Evolutionary conservation across 2,797 vertebrate genomes (phyloP).

Genomic region (Danio aesculapii): DNA sequence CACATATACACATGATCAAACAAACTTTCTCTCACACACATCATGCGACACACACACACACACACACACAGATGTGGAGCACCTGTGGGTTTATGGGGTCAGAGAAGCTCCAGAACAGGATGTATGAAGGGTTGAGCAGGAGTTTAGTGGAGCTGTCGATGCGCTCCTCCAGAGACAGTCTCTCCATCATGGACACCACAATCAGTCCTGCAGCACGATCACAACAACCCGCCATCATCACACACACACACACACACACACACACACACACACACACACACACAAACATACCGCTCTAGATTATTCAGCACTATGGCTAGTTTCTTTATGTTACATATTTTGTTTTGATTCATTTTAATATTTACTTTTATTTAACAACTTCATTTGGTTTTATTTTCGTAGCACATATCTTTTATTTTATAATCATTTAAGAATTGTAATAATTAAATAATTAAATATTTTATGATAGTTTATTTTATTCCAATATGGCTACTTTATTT

Average conservation of each 20-base stretch:
- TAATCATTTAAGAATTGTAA: too few species aligned
- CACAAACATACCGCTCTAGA: neutral
- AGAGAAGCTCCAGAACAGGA: constrained; percentile 88
- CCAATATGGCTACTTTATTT: too few species aligned
- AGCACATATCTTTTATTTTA: too few species aligned
- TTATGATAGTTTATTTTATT: too few species aligned
- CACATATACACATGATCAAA: neutral
- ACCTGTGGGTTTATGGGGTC: constrained; percentile 88
- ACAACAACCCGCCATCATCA: neutral
- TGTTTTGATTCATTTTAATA: neutral
- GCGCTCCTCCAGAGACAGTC: constrained; percentile 72
- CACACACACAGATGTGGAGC: constrained; percentile 43
- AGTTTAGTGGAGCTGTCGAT: constrained; percentile 70
- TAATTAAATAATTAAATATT: too few species aligned
- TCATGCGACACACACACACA: too few species aligned
- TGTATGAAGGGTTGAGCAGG: constrained; percentile 75
- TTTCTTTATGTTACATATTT: neutral
- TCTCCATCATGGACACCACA: constrained; percentile 81
- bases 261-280: too few species aligned
- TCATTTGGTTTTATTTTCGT: too few species aligned
- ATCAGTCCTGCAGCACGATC: constrained; percentile 81
- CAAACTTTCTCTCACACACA: too few species aligned
- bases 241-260: too few species aligned
- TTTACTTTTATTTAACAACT: neutral
- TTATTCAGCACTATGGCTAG: neutral